phyloP scores from a whole-genome alignment of 1,140 invertebrate species.

The Drosophila erecta region DNA sequence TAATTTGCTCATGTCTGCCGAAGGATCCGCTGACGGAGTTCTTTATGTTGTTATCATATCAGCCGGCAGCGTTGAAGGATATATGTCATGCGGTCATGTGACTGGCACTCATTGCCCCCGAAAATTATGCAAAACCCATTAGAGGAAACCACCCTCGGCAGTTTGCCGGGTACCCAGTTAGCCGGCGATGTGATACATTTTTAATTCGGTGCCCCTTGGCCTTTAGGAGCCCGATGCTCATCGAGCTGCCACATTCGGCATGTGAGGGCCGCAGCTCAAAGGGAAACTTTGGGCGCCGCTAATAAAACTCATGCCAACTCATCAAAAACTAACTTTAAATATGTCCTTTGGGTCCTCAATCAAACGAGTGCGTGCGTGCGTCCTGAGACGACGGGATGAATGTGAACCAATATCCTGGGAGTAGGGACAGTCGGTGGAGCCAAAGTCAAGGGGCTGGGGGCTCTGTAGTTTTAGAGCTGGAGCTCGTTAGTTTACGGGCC shows the following conservation, averaged over 20 bases:
- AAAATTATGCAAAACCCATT: slow-evolving; percentile 66
- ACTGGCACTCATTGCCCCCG: slow-evolving; percentile 58
- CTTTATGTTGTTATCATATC: slow-evolving; percentile 65
- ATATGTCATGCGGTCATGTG: slow-evolving; percentile 61
- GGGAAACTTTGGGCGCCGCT: slow-evolving; percentile 61
- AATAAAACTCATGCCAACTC: slow-evolving; percentile 81
- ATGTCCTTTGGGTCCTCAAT: slow-evolving; percentile 63
- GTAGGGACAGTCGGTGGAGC: slow-evolving; percentile 27
- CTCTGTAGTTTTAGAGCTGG: slow-evolving; percentile 8
- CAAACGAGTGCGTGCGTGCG: slow-evolving; percentile 60
- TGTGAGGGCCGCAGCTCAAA: slow-evolving; percentile 32
- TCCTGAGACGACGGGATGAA: slow-evolving; percentile 43
- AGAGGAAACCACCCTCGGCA: slow-evolving; percentile 30
- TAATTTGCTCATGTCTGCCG: slow-evolving; percentile 56
- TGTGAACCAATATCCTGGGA: slow-evolving; percentile 41
- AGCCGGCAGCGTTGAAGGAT: slow-evolving; percentile 40
- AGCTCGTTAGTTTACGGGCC: slow-evolving; percentile 26
- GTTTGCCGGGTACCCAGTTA: slow-evolving; percentile 5
- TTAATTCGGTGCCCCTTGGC: slow-evolving; percentile 66
- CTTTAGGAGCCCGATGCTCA: slow-evolving; percentile 53
- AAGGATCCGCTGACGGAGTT: slow-evolving; percentile 51
- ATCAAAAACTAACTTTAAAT: slow-evolving; percentile 79
- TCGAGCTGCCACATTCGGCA: slow-evolving; percentile 45
- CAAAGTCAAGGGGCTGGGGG: no score
- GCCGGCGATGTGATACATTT: slow-evolving; percentile 54